A percentile compares a stretch with the other conserved stretches of the same genome.
Conservation (phyloP, 92 coral and sea anemone genomes). For the Montipora capitata region DNA sequence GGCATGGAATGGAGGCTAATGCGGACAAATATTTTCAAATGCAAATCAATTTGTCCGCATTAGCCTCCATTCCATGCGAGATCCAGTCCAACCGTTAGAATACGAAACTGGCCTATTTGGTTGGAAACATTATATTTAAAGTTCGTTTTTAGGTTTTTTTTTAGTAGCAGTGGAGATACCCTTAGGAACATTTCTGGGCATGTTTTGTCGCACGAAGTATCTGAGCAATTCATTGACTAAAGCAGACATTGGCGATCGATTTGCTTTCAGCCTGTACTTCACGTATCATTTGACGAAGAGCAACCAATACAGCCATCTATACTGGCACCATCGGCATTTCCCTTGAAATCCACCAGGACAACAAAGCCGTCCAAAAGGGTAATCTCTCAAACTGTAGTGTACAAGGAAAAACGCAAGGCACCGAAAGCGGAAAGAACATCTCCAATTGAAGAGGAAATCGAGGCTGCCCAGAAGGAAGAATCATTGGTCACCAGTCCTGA, state of each 20-base stretch:
- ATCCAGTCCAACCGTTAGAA: too few species aligned
- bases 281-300: neutral
- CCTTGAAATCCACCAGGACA: slow-evolving; percentile 47
- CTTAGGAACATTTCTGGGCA: too few species aligned
- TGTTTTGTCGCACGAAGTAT: too few species aligned
- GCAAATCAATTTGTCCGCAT: too few species aligned
- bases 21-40: too few species aligned
- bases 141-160: too few species aligned
- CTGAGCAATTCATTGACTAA: too few species aligned
- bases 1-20: too few species aligned
- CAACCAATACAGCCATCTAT: neutral
- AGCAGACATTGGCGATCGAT: neutral
- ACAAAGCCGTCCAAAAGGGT: slow-evolving; percentile 67
- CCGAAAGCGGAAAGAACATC: neutral
- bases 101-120: too few species aligned
- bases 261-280: neutral
- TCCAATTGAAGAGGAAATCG: neutral
- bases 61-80: too few species aligned
- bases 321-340: slow-evolving; percentile 12
- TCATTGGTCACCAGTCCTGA: slow-evolving; percentile 22
- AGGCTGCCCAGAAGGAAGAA: neutral
- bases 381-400: slow-evolving; percentile 72
- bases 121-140: too few species aligned
- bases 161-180: too few species aligned
- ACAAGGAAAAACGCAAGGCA: slow-evolving; percentile 28